A percentile compares a stretch with the other conserved stretches of the same genome.
Evolutionary conservation across 2,113 vertebrate species (phyloP).

Genomic region (Elgaria multicarinata): DNA sequence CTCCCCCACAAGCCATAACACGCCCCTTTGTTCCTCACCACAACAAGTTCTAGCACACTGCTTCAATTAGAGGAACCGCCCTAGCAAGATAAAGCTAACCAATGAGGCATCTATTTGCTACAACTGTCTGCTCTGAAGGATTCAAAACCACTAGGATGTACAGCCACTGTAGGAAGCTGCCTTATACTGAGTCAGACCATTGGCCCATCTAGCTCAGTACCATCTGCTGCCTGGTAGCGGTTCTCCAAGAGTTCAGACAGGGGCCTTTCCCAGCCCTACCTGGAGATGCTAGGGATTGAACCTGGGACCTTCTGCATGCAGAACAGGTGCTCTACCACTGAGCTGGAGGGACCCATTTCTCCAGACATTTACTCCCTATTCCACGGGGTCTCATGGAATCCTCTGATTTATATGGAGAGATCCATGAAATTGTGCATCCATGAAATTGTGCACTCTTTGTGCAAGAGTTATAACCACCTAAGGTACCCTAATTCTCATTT

Average conservation of each 20-base stretch:
- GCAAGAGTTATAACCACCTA: neutral
- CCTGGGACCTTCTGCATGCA: neutral
- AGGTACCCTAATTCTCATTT: neutral
- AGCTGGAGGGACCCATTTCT: neutral
- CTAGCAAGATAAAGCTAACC: neutral
- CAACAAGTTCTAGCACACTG: neutral
- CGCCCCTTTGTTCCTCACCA: neutral
- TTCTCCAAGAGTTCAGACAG: neutral
- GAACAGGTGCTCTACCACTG: neutral
- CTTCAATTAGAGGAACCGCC: neutral
- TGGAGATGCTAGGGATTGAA: neutral
- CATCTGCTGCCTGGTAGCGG: neutral
- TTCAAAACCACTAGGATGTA: neutral
- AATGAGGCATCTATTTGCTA: neutral
- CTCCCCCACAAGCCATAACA: neutral
- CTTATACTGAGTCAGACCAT: neutral
- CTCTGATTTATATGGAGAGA: neutral
- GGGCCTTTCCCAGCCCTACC: neutral
- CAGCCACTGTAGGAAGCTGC: neutral
- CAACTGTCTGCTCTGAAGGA: neutral
- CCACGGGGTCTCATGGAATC: neutral
- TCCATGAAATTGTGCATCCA: too few relatives aligned
- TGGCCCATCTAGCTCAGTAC: neutral
- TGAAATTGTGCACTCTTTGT: too few relatives aligned
- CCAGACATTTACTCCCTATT: neutral